A percentile compares a stretch with the other conserved stretches of the same genome.
These are phyloP conservation scores for Hydriomena furcata DNA, from an alignment of 2,888 invertebrate genomes.

Conservation along the genomic window DNA sequence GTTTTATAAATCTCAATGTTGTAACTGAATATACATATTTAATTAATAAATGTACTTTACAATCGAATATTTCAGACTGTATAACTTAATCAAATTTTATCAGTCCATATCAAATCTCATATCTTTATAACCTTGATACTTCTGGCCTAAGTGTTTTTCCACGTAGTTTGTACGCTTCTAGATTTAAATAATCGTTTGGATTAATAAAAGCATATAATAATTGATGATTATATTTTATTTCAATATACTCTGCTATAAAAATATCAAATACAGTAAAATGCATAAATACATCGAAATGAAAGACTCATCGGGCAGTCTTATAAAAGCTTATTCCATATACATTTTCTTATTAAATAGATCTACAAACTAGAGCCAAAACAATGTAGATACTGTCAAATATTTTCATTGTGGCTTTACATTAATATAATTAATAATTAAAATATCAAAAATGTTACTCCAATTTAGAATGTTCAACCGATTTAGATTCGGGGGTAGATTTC, in stretches of 20 bases:
- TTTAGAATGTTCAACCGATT: slow-evolving; percentile 55
- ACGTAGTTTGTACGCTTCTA: slow-evolving; percentile 28
- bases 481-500: slow-evolving; percentile 68
- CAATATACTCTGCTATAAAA: slow-evolving; percentile 39
- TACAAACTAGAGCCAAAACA: slow-evolving; percentile 63
- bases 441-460: slow-evolving; percentile 32
- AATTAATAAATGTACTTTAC: background rate
- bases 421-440: slow-evolving; percentile 32
- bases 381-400: slow-evolving; percentile 58
- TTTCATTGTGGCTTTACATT: slow-evolving; percentile 54
- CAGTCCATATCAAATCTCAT: slow-evolving; percentile 31
- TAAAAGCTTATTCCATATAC: slow-evolving; percentile 42
- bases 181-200: slow-evolving; percentile 30
- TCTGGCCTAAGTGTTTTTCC: slow-evolving; percentile 30
- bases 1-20: slow-evolving; percentile 8
- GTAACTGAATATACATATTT: background rate
- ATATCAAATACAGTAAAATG: slow-evolving; percentile 45
- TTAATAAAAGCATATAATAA: slow-evolving; percentile 34
- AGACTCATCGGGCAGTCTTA: slow-evolving; percentile 55
- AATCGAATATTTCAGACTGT: background rate
- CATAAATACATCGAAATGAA: slow-evolving; percentile 54
- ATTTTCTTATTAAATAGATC: slow-evolving; percentile 41
- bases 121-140: slow-evolving; percentile 25
- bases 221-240: slow-evolving; percentile 34
- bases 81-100: slow-evolving; percentile 24